Evolutionary conservation across 1,140 invertebrate species (phyloP), one percentile per base, ranked within the genome.

Genomic region (Littorina saxatilis): DNA sequence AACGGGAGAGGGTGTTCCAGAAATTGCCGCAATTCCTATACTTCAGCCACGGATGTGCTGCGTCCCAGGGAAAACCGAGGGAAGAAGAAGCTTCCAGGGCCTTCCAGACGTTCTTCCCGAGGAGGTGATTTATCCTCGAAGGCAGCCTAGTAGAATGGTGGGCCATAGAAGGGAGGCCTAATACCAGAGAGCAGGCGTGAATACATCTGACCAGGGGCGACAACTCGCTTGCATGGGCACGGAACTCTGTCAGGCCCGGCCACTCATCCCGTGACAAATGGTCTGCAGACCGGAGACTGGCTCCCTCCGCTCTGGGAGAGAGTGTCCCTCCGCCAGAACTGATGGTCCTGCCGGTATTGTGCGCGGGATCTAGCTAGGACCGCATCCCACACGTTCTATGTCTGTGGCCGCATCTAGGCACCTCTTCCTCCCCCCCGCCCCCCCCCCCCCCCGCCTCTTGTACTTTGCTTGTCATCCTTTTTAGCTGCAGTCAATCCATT

Each of bases 191-290:
- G 27, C 27, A 23, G 58, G 58, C 58, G 58, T 61, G 58, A 61
- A 61, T 61, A 61, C 20, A 61, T 61, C 58, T 61, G 20, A 29
- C 27, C 58, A 61, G 58, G 58, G 58, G 5, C 58, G 20, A 29
- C 58, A 61, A 61, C 58, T 4, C 58, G 58, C 58, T 61, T 61
- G 58, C 58, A 61, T n/a, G 58, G 58, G 58, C 58, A 61, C 58
- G 58, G 58, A n/a, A 23, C 58, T 61, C 58, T 61, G 58, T 61
- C 58, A 61, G 27, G 58, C 20, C n/a, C 58, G 58, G 58, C 58
- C 58, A 61, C 58, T 61, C 58, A 61, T 23, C 58, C 58, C 7
- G 20, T 61, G 58, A 61, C 58, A 61, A 61, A 61, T 61, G 58
- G 20, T 29, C 58, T 23, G 20, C 7, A 4, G 7, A 61, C 58